Conservation (phyloP, 2,113 vertebrate genomes). For the Australoheros scitulus region DNA sequence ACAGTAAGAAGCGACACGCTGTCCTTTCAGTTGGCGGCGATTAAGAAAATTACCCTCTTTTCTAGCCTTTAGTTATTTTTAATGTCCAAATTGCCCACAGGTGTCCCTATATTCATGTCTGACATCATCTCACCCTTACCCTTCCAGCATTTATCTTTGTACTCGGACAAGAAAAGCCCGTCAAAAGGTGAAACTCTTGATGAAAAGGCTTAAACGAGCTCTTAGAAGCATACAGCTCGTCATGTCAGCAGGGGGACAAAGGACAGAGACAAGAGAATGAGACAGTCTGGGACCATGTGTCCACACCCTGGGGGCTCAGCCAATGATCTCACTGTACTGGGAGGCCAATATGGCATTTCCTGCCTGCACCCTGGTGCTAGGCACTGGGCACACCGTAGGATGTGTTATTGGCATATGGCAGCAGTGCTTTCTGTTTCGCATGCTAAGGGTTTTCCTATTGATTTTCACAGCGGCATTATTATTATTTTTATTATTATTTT, state of each 20-base stretch:
- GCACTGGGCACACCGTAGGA: conserved; percentile 35
- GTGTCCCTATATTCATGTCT: not conserved
- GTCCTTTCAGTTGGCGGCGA: conserved; percentile 4
- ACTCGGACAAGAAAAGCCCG: not conserved
- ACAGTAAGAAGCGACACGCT: conserved; percentile 11
- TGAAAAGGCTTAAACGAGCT: conserved; percentile 38
- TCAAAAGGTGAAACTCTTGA: conserved; percentile 25
- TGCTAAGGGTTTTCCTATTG: conserved; percentile 28
- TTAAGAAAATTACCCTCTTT: conserved; percentile 14
- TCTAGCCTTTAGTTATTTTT: not conserved
- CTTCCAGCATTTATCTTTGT: conserved; percentile 19
- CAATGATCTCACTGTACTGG: conserved; percentile 60
- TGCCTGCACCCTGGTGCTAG: conserved; percentile 41
- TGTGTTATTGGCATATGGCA: conserved; percentile 62
- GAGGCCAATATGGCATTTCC: conserved; percentile 74
- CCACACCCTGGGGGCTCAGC: conserved; percentile 56
- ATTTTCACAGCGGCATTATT: conserved; percentile 31
- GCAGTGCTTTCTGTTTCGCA: conserved; percentile 23
- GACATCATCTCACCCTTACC: not conserved
- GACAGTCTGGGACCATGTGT: conserved; percentile 71
- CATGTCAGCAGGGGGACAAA: conserved; percentile 54
- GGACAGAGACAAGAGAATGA: conserved; percentile 35
- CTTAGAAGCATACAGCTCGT: conserved; percentile 46
- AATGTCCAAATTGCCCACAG: not conserved
- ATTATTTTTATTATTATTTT: not conserved